Percentiles rank a stretch among this genome's conserved stretches.
Evolutionary conservation across 1,140 invertebrate genomes (phyloP).

Genomic region (Meloidogyne exigua): DNA sequence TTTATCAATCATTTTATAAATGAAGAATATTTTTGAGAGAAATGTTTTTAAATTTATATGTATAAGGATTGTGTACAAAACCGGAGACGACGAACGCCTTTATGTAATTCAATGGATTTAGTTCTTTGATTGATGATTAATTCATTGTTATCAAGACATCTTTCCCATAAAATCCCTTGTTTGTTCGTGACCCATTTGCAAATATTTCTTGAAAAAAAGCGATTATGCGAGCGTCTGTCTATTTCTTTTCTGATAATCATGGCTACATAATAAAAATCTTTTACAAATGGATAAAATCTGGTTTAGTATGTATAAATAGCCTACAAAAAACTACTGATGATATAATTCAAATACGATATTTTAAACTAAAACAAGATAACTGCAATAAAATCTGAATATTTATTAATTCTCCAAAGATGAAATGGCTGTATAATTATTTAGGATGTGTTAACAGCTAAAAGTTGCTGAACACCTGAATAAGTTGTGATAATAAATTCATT

Average conservation of each 20-base stretch:
- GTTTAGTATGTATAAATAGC: neutral
- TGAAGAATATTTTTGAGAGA: neutral
- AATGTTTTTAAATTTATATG: neutral
- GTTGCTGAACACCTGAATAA: no score
- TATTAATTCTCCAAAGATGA: no score
- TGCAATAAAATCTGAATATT: no score
- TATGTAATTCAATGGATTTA: neutral
- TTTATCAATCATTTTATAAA: constrained; percentile 31
- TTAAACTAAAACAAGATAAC: no score
- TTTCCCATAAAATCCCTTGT: neutral
- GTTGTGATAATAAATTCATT: no score
- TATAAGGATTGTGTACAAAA: neutral
- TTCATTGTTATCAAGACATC: neutral
- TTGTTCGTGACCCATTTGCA: neutral
- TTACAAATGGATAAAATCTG: neutral
- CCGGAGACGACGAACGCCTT: neutral
- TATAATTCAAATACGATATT: no score
- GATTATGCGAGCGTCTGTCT: neutral
- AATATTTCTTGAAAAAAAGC: neutral
- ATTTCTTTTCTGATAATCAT: neutral
- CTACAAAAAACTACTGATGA: no score
- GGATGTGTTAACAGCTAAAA: neutral
- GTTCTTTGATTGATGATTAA: constrained; percentile 2
- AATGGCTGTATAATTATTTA: neutral
- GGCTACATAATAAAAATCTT: neutral